Percentiles rank a stretch among this genome's conserved stretches.
These are phyloP conservation scores for Actias luna DNA, from an alignment of 2,888 invertebrate genomes.

Conservation along the genomic window DNA sequence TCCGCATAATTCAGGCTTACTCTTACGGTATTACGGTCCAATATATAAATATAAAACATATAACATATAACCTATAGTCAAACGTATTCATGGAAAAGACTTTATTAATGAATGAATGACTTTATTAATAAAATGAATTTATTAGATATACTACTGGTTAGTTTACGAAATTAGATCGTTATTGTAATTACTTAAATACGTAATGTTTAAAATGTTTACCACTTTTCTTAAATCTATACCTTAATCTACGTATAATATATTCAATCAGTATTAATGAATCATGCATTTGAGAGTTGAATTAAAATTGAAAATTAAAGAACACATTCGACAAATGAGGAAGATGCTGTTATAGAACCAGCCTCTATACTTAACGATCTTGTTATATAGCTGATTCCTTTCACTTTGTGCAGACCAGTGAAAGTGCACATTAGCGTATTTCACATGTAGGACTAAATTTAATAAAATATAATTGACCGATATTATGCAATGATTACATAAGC, in stretches of 20 bases:
- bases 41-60: no score
- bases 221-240: no score
- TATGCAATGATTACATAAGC: slow-evolving; percentile 47
- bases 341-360: background rate
- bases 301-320: background rate
- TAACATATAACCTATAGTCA: no score
- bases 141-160: no score
- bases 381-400: slow-evolving; percentile 2
- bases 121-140: no score
- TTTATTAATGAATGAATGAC: no score
- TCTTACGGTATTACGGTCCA: background rate
- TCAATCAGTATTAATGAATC: no score
- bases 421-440: slow-evolving; percentile 64
- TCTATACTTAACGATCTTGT: background rate
- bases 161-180: no score
- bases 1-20: background rate
- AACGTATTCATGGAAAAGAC: no score
- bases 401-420: slow-evolving; percentile 46
- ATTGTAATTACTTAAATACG: no score
- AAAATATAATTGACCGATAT: slow-evolving; percentile 39
- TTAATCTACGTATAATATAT: no score
- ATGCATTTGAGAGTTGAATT: background rate
- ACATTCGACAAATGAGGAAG: background rate
- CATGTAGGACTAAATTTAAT: slow-evolving; percentile 53
- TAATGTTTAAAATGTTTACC: no score